Conservation (phyloP, 2,797 vertebrate genomes). For the Triplophysa yarkandensis region DNA sequence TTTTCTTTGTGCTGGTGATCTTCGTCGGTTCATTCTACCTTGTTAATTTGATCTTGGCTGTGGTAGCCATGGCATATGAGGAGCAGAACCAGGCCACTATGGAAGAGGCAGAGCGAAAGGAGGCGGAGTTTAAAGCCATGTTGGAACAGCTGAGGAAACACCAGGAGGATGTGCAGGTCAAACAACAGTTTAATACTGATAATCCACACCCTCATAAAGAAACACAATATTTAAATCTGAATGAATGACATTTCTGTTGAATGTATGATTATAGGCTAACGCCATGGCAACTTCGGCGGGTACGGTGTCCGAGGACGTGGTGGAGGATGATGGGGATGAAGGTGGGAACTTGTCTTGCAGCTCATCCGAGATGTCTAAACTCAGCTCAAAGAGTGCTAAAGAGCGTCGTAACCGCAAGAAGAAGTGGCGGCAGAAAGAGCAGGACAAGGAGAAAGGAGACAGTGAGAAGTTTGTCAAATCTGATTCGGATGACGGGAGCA, state of each 20-base stretch:
- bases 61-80: slow-evolving; percentile 99
- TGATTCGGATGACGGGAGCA: slow-evolving; percentile 94
- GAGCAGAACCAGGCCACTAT: slow-evolving; percentile 99
- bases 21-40: slow-evolving; percentile 98
- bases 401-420: slow-evolving; percentile 88
- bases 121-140: slow-evolving; percentile 96
- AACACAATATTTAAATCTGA: background rate
- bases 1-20: slow-evolving; percentile 98
- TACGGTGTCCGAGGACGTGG: slow-evolving; percentile 94
- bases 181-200: background rate
- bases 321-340: slow-evolving; percentile 92
- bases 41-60: slow-evolving; percentile 97
- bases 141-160: slow-evolving; percentile 93
- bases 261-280: slow-evolving; percentile 74
- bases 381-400: slow-evolving; percentile 88
- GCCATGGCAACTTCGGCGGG: slow-evolving; percentile 96
- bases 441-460: slow-evolving; percentile 94
- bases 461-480: slow-evolving; percentile 98
- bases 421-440: slow-evolving; percentile 92
- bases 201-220: background rate
- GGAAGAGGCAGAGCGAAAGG: slow-evolving; percentile 93
- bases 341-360: slow-evolving; percentile 89
- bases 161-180: slow-evolving; percentile 92
- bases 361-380: slow-evolving; percentile 92
- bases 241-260: background rate